Conservation (phyloP, 1,140 invertebrate species). For the Aradophagus sp. region DNA sequence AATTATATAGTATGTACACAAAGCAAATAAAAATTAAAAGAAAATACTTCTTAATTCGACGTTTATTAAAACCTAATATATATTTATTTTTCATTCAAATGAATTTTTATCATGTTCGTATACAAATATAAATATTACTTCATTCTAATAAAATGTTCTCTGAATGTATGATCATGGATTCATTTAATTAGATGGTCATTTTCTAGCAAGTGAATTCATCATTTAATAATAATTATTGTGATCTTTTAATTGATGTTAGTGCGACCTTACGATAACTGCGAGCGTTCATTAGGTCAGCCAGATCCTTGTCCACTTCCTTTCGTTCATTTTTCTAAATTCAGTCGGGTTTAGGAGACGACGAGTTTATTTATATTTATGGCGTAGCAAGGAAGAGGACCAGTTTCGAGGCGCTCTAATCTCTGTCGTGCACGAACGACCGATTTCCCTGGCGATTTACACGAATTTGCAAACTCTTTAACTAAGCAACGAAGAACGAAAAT, state of each 20-base stretch:
- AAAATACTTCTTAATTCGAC: too few species aligned
- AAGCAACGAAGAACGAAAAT: slow-evolving; percentile 28
- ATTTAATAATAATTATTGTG: too few species aligned
- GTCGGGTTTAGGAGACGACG: slow-evolving; percentile 47
- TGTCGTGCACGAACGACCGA: slow-evolving; percentile 55
- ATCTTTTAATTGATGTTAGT: slow-evolving; percentile 43
- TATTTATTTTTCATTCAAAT: too few species aligned
- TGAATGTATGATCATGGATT: too few species aligned
- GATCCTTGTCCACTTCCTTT: slow-evolving; percentile 25
- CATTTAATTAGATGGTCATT: too few species aligned
- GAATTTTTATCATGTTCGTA: too few species aligned
- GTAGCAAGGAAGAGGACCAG: slow-evolving; percentile 53
- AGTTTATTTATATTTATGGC: slow-evolving; percentile 59
- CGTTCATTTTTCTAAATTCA: slow-evolving; percentile 45
- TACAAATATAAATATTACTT: too few species aligned
- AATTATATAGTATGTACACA: too few species aligned
- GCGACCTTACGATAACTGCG: slow-evolving; percentile 28
- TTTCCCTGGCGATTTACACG: slow-evolving; percentile 54
- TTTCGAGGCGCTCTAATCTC: slow-evolving; percentile 51
- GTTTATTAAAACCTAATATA: too few species aligned
- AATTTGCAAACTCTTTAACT: slow-evolving; percentile 55
- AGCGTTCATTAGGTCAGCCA: slow-evolving; percentile 39
- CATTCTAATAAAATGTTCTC: too few species aligned
- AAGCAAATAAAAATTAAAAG: too few species aligned
- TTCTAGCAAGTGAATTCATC: too few species aligned